phyloP scores from a whole-genome alignment of 2,888 invertebrate species.

The Acanthosepion esculentum region DNA sequence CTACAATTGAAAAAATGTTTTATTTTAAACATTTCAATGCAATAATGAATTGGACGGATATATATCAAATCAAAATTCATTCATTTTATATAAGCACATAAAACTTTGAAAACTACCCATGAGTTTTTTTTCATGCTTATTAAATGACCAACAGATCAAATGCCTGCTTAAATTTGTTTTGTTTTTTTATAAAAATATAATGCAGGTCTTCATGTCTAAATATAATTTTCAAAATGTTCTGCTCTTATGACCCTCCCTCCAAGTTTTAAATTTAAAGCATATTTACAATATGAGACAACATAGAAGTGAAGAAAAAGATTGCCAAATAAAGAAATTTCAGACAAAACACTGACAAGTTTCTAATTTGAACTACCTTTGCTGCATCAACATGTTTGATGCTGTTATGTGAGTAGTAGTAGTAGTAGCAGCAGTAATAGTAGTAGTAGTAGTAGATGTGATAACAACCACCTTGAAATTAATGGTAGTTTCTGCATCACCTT shows the following conservation, averaged over 20 bases:
- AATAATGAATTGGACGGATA: no score
- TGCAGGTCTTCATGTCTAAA: neutral
- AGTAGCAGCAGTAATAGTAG: neutral
- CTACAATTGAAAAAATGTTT: no score
- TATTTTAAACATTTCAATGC: no score
- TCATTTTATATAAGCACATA: no score
- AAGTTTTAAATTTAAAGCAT: neutral
- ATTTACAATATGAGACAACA: no score
- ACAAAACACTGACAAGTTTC: neutral
- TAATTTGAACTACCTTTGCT: constrained; percentile 22
- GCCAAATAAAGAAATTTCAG: neutral
- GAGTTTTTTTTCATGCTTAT: neutral
- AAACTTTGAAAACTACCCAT: neutral
- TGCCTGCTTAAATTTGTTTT: neutral
- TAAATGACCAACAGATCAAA: neutral
- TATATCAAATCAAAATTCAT: no score
- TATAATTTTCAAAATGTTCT: neutral
- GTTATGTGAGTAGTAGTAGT: neutral
- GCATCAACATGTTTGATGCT: neutral
- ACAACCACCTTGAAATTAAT: constrained; percentile 33
- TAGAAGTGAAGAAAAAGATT: neutral
- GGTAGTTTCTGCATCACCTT: neutral
- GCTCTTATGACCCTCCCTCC: neutral
- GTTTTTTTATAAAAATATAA: neutral
- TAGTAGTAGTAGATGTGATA: neutral